phyloP scores from a whole-genome alignment of 2,888 invertebrate genomes.

The Drosophila crucigera region DNA sequence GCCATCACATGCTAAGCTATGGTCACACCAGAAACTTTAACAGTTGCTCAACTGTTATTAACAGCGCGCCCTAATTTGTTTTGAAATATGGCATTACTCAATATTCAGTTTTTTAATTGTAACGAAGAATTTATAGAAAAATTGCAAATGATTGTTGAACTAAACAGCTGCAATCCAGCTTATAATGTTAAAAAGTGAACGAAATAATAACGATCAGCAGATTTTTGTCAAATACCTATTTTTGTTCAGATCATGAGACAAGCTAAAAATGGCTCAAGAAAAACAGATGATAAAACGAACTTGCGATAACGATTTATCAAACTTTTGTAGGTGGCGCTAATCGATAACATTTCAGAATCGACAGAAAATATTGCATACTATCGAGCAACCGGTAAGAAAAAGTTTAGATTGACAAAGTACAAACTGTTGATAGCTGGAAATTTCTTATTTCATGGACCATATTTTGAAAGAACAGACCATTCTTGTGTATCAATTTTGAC shows the following conservation, averaged over 20 bases:
- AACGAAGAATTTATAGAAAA: neutral
- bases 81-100: neutral
- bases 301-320: neutral
- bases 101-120: neutral
- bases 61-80: neutral
- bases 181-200: neutral
- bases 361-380: neutral
- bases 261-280: neutral
- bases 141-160: neutral
- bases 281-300: neutral
- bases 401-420: neutral
- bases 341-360: neutral
- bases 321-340: neutral
- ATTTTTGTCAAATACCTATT: neutral
- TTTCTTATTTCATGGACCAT: neutral
- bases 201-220: neutral
- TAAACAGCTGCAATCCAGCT: neutral
- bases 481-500: neutral
- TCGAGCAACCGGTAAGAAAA: neutral
- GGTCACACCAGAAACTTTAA: constrained; percentile 7
- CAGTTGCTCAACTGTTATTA: neutral
- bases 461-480: neutral
- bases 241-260: neutral
- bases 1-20: neutral
- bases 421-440: neutral